Evolutionary conservation across 2,888 invertebrate genomes (phyloP).

Genomic region (Drosophila buzzatii): DNA sequence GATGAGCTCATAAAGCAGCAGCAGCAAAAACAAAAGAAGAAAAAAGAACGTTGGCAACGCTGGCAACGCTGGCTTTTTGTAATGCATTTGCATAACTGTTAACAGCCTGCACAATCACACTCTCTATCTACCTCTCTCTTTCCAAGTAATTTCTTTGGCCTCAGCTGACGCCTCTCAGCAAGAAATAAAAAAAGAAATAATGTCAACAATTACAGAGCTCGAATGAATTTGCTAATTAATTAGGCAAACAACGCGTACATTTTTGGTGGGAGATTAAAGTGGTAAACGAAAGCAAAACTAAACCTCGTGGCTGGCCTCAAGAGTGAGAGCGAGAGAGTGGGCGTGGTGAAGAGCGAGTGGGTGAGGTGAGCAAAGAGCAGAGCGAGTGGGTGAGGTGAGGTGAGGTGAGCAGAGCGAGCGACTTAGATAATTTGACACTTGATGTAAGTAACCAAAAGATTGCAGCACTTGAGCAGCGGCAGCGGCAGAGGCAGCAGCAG

Average conservation of each 20-base stretch:
- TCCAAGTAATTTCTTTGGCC: slow-evolving; percentile 2
- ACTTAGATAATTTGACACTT: slow-evolving; percentile 52
- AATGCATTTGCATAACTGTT: slow-evolving; percentile 17
- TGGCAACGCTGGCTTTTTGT: slow-evolving; percentile 1
- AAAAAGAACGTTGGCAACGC: slow-evolving; percentile 2
- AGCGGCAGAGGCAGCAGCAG: slow-evolving; percentile 16
- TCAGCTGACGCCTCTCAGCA: slow-evolving; percentile 19
- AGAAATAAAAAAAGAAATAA: slow-evolving; percentile 32
- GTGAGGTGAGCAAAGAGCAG: background rate
- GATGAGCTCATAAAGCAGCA: slow-evolving; percentile 50
- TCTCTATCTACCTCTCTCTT: background rate
- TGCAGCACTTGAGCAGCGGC: slow-evolving; percentile 47
- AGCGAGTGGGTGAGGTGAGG: background rate
- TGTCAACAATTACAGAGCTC: slow-evolving; percentile 43
- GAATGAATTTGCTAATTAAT: slow-evolving; percentile 60
- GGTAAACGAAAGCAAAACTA: slow-evolving; percentile 28
- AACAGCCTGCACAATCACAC: background rate
- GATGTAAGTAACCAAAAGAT: slow-evolving; percentile 53
- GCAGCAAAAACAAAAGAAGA: background rate
- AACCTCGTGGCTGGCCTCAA: slow-evolving; percentile 9
- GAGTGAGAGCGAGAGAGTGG: background rate
- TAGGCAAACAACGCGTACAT: slow-evolving; percentile 36
- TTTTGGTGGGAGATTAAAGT: slow-evolving; percentile 13
- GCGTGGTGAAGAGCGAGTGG: background rate
- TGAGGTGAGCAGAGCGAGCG: background rate